Evolutionary conservation across 2,888 invertebrate genomes (phyloP).

Genomic region (Fragum fragum): DNA sequence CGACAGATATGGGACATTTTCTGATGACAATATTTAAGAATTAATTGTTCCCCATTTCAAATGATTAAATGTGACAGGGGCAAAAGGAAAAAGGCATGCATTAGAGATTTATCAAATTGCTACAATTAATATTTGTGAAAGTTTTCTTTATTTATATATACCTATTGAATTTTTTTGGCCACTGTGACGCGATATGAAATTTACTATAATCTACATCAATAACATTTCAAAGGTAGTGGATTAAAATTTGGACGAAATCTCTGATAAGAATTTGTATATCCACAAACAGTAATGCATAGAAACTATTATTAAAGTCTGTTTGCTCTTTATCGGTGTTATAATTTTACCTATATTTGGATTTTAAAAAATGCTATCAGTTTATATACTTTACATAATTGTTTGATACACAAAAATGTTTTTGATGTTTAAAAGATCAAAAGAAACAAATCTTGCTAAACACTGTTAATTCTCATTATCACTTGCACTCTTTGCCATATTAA

Average conservation of each 20-base stretch:
- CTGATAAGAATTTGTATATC: constrained; percentile 64
- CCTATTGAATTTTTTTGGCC: constrained; percentile 11
- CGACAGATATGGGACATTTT: too few species aligned
- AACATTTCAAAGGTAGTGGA: constrained; percentile 40
- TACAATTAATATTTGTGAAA: constrained; percentile 25
- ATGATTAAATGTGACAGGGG: constrained; percentile 31
- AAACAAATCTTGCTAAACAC: constrained; percentile 17
- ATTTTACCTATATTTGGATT: constrained; percentile 57
- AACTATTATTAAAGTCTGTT: constrained; percentile 61
- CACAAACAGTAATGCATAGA: constrained; percentile 62
- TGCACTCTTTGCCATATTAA: not conserved
- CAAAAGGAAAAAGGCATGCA: constrained; percentile 19
- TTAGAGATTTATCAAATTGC: constrained; percentile 36
- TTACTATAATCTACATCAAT: constrained; percentile 43
- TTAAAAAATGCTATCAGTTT: constrained; percentile 50
- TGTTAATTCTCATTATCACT: not conserved
- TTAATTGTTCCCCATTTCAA: constrained; percentile 18
- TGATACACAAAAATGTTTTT: constrained; percentile 64
- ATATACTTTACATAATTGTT: constrained; percentile 58
- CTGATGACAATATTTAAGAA: constrained; percentile 21
- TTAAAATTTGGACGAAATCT: constrained; percentile 48
- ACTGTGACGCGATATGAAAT: constrained; percentile 42
- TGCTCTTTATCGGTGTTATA: constrained; percentile 58
- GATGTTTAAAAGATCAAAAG: constrained; percentile 66
- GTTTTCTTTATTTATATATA: constrained; percentile 26